Percentiles rank a stretch among this genome's conserved stretches.
These are phyloP conservation scores for Pristionchus fissidentatus DNA, from an alignment of 2,888 invertebrate genomes.

Conservation along the genomic window DNA sequence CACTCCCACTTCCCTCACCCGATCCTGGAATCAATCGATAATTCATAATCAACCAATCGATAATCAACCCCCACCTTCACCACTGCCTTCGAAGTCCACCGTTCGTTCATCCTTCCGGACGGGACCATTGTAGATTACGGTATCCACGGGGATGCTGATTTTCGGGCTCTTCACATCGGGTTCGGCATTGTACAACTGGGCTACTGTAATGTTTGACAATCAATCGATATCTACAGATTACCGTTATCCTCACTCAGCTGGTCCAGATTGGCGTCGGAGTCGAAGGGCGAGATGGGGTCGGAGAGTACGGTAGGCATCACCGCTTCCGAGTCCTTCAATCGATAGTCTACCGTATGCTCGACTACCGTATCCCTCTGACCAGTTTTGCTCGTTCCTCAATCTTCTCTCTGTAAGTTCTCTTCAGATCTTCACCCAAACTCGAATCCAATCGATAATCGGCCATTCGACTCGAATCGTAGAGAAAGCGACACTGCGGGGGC, in stretches of 20 bases:
- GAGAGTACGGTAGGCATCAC: constrained; percentile 10
- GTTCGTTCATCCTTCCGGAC: constrained; percentile 20
- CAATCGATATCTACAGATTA: constrained; percentile 25
- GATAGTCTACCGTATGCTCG: neutral
- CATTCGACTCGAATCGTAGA: constrained; percentile 40
- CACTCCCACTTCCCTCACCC: constrained; percentile 41
- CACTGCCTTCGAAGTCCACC: constrained; percentile 33
- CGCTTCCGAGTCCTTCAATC: neutral
- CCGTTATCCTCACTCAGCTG: constrained; percentile 18
- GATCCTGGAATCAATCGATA: neutral
- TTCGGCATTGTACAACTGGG: neutral
- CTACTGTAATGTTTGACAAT: neutral
- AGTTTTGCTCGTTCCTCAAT: constrained; percentile 4
- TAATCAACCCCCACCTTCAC: constrained; percentile 17
- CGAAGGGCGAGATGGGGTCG: constrained; percentile 29
- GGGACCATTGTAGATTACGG: constrained; percentile 41
- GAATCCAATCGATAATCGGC: constrained; percentile 35
- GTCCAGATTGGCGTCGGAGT: constrained; percentile 15
- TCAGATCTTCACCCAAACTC: constrained; percentile 43
- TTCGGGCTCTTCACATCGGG: neutral
- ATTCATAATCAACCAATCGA: neutral
- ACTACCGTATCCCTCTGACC: neutral
- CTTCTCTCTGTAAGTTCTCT: constrained; percentile 42
- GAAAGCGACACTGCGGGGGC: constrained; percentile 33
- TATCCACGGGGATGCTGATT: constrained; percentile 31